Evolutionary conservation across 1,140 invertebrate species (phyloP).

Genomic region (Papilio glaucus): DNA sequence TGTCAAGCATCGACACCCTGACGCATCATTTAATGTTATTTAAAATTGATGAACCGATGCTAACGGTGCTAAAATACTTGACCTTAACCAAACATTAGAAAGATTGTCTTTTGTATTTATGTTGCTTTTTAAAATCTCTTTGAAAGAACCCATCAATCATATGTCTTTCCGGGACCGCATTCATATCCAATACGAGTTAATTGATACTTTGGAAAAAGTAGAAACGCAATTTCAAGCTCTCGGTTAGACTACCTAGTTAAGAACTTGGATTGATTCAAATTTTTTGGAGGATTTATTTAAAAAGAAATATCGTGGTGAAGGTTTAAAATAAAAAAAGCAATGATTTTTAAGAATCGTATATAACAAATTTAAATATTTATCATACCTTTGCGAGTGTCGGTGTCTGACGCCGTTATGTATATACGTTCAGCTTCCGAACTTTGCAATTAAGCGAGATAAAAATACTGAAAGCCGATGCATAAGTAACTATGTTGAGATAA

Average conservation of each 20-base stretch:
- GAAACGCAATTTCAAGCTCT: background rate
- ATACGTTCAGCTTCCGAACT: background rate
- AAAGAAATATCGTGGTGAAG: too few species aligned
- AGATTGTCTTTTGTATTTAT: background rate
- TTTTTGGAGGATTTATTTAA: background rate
- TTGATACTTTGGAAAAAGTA: background rate
- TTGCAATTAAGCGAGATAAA: slow-evolving; percentile 8
- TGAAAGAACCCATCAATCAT: background rate
- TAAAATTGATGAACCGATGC: background rate
- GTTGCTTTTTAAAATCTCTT: background rate
- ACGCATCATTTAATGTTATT: background rate
- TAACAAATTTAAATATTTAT: too few species aligned
- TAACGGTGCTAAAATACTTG: background rate
- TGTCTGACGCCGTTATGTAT: background rate
- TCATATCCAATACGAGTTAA: background rate
- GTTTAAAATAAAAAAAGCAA: too few species aligned
- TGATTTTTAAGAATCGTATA: too few species aligned
- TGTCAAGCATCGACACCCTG: background rate
- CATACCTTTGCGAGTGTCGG: background rate
- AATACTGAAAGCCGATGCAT: background rate
- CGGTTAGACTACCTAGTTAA: background rate
- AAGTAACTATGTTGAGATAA: background rate
- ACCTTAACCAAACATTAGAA: slow-evolving; percentile 1
- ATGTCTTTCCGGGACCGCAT: background rate
- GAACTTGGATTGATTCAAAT: background rate